phyloP scores from a whole-genome alignment of 1,140 invertebrate genomes.

The Carposina sasakii region DNA sequence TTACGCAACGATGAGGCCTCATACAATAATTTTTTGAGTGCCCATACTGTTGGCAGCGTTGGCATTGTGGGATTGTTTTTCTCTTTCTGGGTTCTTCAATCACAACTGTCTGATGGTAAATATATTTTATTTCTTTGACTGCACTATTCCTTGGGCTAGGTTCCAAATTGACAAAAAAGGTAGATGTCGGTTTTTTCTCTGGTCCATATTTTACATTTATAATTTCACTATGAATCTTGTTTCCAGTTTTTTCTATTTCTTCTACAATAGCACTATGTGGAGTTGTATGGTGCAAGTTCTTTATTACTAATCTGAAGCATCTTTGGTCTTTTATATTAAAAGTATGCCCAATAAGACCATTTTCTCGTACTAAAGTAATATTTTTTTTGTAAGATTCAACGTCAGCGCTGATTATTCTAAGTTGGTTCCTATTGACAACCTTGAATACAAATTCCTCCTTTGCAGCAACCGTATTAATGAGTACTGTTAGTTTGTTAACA shows the following conservation, averaged over 20 bases:
- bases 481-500: constrained; percentile 4
- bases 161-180: too few species aligned
- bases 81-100: too few species aligned
- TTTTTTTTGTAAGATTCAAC: not conserved
- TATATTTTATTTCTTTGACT: too few species aligned
- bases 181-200: not conserved
- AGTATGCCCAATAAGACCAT: not conserved
- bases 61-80: constrained; percentile 1
- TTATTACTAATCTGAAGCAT: not conserved
- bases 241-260: not conserved
- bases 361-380: not conserved
- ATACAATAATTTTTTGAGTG: constrained; percentile 7
- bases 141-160: too few species aligned
- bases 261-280: not conserved
- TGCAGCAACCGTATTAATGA: not conserved
- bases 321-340: not conserved
- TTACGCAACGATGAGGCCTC: constrained; percentile 6
- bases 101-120: too few species aligned
- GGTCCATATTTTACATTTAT: not conserved
- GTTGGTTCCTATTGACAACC: not conserved
- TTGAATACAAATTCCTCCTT: not conserved
- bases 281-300: not conserved
- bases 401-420: not conserved
- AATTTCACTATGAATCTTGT: not conserved
- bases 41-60: constrained; percentile 1